These are phyloP conservation scores for Patella caerulea DNA, from an alignment of 2,888 invertebrate species.

Conservation along the genomic window DNA sequence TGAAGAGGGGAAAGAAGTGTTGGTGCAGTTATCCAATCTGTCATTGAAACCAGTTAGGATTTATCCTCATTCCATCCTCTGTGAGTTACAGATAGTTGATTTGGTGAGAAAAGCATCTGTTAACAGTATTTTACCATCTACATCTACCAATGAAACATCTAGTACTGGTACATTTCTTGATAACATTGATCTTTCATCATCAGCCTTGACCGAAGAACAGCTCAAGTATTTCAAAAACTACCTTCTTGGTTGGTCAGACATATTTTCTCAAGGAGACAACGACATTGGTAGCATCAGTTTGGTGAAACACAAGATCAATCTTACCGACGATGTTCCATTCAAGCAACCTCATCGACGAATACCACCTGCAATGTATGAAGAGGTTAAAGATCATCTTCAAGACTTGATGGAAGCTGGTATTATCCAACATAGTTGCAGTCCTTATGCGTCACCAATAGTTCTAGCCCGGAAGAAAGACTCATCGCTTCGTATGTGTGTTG, in stretches of 20 bases:
- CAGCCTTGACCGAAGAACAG: no score
- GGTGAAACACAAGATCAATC: neutral
- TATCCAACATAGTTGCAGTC: neutral
- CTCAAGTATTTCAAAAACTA: neutral
- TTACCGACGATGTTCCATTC: neutral
- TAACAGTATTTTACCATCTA: no score
- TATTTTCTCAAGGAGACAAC: neutral
- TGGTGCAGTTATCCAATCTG: no score
- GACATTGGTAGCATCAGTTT: neutral
- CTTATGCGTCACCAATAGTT: no score
- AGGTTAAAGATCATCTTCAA: neutral
- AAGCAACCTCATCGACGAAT: neutral
- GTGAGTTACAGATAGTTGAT: no score
- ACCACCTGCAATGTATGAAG: neutral
- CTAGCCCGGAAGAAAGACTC: slow-evolving; percentile 21
- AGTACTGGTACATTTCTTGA: no score
- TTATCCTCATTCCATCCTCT: no score
- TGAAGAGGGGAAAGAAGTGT: no score
- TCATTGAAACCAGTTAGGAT: no score
- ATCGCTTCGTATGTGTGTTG: slow-evolving; percentile 15
- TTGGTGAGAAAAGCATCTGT: no score
- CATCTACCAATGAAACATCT: no score
- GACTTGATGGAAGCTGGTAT: neutral
- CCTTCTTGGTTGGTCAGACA: neutral
- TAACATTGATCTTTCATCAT: no score